These are phyloP conservation scores for Eidolon helvum DNA, from an alignment of 2,113 vertebrate species.

Conservation along the genomic window DNA sequence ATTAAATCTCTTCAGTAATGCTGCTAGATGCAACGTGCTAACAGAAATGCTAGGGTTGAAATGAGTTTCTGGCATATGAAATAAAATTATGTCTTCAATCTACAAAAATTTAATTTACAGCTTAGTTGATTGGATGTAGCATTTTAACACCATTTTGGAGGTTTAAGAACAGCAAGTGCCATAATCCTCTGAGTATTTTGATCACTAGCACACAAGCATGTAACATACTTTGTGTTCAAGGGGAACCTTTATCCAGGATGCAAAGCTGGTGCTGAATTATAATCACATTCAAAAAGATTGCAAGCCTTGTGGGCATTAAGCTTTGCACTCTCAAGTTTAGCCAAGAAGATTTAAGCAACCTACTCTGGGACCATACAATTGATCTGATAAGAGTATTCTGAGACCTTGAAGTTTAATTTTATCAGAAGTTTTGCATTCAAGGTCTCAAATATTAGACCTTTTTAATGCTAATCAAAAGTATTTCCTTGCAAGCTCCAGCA, in stretches of 20 bases:
- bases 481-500: conserved; percentile 72
- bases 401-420: conserved; percentile 85
- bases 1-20: conserved; percentile 76
- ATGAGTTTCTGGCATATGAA: conserved; percentile 76
- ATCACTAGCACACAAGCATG: conserved; percentile 80
- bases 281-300: conserved; percentile 82
- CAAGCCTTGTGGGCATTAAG: conserved; percentile 82
- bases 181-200: conserved; percentile 80
- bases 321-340: conserved; percentile 78
- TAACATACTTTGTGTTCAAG: conserved; percentile 84
- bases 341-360: conserved; percentile 82
- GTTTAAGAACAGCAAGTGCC: conserved; percentile 79
- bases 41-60: conserved; percentile 73
- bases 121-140: conserved; percentile 79
- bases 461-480: conserved; percentile 80
- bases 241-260: conserved; percentile 82
- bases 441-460: conserved; percentile 79
- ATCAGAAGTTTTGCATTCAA: conserved; percentile 82
- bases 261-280: conserved; percentile 82
- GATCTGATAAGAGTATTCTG: conserved; percentile 81
- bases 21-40: conserved; percentile 36
- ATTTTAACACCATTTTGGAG: conserved; percentile 81
- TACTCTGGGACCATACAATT: conserved; percentile 82
- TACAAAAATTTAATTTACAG: conserved; percentile 81
- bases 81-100: conserved; percentile 73